Conservation (phyloP, 1,140 invertebrate genomes). For the Euschistus heros region DNA sequence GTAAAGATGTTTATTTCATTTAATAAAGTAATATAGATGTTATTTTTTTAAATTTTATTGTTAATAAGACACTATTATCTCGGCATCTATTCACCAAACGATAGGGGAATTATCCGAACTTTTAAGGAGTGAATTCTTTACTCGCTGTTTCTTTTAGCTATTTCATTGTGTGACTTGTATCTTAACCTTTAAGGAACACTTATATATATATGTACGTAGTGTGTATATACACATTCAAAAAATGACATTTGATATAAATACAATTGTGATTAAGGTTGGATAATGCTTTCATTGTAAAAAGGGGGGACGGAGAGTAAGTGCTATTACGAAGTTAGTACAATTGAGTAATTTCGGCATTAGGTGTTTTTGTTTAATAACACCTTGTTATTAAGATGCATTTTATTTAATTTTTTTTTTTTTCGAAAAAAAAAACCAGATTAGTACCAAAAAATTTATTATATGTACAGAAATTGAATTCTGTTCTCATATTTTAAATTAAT, state of each 20-base stretch:
- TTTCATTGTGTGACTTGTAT: no score
- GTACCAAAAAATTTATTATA: constrained; percentile 1
- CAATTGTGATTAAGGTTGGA: constrained; percentile 12
- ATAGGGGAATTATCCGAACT: no score
- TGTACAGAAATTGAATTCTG: not conserved
- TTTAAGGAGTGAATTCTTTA: no score
- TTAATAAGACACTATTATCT: no score
- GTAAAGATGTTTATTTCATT: no score
- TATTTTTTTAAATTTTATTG: no score
- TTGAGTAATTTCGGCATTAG: constrained; percentile 10
- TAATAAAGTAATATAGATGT: no score
- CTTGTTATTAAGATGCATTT: not conserved
- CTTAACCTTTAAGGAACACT: no score
- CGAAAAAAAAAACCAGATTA: not conserved
- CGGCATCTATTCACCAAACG: no score
- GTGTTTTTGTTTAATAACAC: constrained; percentile 1
- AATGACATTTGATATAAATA: not conserved
- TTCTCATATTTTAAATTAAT: constrained; percentile 15
- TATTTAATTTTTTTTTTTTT: not conserved
- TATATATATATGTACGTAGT: not conserved
- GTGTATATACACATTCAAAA: not conserved
- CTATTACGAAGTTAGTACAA: constrained; percentile 15
- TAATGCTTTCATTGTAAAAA: constrained; percentile 15
- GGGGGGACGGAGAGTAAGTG: constrained; percentile 9
- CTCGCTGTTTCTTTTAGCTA: no score